phyloP scores from a whole-genome alignment of 2,888 invertebrate genomes.

The Eilema depressum region DNA sequence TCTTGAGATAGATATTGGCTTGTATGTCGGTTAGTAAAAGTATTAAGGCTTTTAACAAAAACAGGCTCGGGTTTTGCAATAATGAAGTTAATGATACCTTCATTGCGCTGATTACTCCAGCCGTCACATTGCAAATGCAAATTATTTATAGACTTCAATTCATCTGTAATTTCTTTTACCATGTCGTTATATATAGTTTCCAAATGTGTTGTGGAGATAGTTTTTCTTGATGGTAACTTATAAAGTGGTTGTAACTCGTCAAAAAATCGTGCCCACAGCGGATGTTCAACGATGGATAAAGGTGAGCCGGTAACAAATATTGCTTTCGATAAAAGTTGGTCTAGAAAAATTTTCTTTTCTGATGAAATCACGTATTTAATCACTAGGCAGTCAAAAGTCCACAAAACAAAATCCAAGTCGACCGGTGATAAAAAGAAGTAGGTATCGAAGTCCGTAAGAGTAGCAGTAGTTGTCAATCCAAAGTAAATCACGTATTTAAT shows the following conservation, averaged over 20 bases:
- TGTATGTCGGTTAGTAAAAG: constrained; percentile 27
- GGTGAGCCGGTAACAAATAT: constrained; percentile 24
- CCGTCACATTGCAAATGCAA: constrained; percentile 26
- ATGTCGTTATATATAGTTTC: constrained; percentile 28
- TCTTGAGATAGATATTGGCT: constrained; percentile 25
- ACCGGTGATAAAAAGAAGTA: no score
- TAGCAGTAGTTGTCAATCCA: no score
- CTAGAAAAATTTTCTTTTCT: no score
- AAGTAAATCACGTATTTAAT: no score
- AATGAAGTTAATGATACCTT: constrained; percentile 27
- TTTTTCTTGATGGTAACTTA: constrained; percentile 27
- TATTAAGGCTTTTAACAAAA: constrained; percentile 30
- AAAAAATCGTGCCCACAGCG: constrained; percentile 29
- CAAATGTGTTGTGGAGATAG: constrained; percentile 24
- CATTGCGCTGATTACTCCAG: constrained; percentile 29
- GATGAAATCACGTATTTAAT: no score
- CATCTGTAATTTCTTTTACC: constrained; percentile 24
- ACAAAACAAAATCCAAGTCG: no score
- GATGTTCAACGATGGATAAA: constrained; percentile 31
- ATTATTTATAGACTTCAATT: constrained; percentile 23
- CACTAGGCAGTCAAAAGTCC: no score
- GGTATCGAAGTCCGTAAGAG: no score
- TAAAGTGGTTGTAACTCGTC: constrained; percentile 20
- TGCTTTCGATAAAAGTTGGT: no score
- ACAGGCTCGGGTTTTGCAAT: constrained; percentile 33